phyloP scores from a whole-genome alignment of 1,140 invertebrate species.

The Drosophila seguyi region DNA sequence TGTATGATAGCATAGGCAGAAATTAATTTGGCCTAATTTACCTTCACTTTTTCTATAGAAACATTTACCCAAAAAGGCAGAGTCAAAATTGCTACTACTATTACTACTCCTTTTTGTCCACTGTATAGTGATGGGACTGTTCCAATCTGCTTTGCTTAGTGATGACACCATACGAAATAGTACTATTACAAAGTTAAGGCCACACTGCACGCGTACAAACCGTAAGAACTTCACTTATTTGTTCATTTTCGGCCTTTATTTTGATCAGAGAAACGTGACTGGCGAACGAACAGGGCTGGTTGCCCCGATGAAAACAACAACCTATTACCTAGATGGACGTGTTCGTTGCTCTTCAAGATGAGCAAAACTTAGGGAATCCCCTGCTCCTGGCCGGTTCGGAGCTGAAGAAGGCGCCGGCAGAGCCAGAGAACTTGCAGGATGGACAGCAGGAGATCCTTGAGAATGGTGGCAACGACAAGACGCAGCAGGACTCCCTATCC shows the following conservation, averaged over 20 bases:
- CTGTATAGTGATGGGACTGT: not conserved
- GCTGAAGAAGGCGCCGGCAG: not conserved
- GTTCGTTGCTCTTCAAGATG: not conserved
- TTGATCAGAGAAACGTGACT: not conserved
- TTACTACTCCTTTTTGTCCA: too few species aligned
- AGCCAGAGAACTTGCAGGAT: not conserved
- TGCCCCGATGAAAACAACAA: constrained; percentile 4
- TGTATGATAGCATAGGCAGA: too few species aligned
- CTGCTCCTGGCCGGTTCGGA: not conserved
- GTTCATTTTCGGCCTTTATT: not conserved
- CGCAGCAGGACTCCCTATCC: constrained; percentile 53
- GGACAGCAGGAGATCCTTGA: not conserved
- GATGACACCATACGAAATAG: not conserved
- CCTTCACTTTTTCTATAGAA: too few species aligned
- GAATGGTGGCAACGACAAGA: not conserved
- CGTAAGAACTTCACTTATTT: not conserved
- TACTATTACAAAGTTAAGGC: not conserved
- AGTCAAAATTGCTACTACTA: too few species aligned
- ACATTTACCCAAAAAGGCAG: too few species aligned
- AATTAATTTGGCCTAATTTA: too few species aligned
- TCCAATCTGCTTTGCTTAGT: not conserved
- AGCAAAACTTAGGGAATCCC: constrained; percentile 1
- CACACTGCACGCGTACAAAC: constrained; percentile 1
- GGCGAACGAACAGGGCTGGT: not conserved
- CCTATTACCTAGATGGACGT: constrained; percentile 1